Evolutionary conservation across 2,797 vertebrate genomes (phyloP).

Genomic region (Lagorchestes hirsutus): DNA sequence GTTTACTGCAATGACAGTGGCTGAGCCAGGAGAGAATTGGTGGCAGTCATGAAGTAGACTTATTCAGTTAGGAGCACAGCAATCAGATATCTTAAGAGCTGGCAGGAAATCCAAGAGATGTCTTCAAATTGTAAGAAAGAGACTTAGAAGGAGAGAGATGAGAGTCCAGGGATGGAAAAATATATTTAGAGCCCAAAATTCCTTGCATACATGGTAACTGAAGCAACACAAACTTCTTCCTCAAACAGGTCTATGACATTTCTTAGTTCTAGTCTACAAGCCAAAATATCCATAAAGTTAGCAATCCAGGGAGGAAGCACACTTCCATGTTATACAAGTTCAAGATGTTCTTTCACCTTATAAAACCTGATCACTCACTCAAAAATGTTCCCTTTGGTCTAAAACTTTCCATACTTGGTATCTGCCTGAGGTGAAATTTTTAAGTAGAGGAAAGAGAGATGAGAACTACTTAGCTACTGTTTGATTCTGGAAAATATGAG

Average conservation of each 20-base stretch:
- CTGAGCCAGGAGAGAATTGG: neutral
- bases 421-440: constrained; percentile 56
- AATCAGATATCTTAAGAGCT: constrained; percentile 19
- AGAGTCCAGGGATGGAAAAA: constrained; percentile 37
- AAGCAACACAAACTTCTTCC: constrained; percentile 70
- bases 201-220: constrained; percentile 62
- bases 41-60: neutral
- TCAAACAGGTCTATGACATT: constrained; percentile 60
- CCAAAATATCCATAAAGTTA: constrained; percentile 67
- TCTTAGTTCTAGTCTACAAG: constrained; percentile 55
- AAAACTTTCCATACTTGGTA: constrained; percentile 66
- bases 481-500: constrained; percentile 27
- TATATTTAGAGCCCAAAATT: constrained; percentile 52
- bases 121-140: constrained; percentile 55
- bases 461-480: constrained; percentile 58
- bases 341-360: constrained; percentile 78
- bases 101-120: constrained; percentile 44
- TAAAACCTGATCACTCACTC: constrained; percentile 68
- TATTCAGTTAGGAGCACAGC: constrained; percentile 15
- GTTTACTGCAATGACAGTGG: neutral
- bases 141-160: constrained; percentile 21
- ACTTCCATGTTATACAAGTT: constrained; percentile 65
- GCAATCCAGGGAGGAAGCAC: constrained; percentile 60
- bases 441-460: constrained; percentile 58
- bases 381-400: constrained; percentile 63